These are phyloP conservation scores for Vireo griseus DNA, from an alignment of 2,797 vertebrate genomes.

Conservation along the genomic window DNA sequence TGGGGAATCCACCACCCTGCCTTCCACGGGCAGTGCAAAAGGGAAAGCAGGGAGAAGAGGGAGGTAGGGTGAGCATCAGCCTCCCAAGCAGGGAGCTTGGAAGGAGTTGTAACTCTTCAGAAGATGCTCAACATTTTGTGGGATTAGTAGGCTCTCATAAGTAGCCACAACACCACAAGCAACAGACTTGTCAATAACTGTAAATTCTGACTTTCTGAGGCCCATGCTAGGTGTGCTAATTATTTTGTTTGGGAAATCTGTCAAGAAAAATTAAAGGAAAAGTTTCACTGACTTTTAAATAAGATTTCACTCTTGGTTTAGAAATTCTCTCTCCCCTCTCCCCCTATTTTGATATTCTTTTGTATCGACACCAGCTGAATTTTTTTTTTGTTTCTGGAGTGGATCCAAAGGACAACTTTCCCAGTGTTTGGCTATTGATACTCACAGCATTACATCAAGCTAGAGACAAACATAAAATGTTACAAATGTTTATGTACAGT, in stretches of 20 bases:
- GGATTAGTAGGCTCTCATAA: background rate
- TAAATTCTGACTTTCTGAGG: background rate
- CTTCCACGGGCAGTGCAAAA: accelerated
- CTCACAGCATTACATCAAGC: background rate
- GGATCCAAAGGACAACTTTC: background rate
- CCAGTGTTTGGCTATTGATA: background rate
- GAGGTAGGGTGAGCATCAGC: background rate
- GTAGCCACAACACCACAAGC: background rate
- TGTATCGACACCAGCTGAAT: background rate
- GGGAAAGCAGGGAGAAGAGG: background rate
- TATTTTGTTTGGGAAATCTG: background rate
- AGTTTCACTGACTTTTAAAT: background rate
- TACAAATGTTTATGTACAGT: background rate
- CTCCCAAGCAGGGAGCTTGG: background rate
- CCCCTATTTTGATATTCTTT: background rate
- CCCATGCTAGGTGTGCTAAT: background rate
- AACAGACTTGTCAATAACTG: background rate
- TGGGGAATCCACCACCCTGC: background rate
- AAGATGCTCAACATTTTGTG: background rate
- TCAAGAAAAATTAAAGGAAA: background rate
- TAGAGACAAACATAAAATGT: background rate
- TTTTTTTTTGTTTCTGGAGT: background rate
- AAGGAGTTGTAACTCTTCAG: background rate
- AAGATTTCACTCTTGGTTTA: background rate
- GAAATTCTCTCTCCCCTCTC: background rate